Evolutionary conservation across 2,113 vertebrate species (phyloP), one percentile per base, ranked within the genome.

Genomic region (Cervus canadensis): DNA sequence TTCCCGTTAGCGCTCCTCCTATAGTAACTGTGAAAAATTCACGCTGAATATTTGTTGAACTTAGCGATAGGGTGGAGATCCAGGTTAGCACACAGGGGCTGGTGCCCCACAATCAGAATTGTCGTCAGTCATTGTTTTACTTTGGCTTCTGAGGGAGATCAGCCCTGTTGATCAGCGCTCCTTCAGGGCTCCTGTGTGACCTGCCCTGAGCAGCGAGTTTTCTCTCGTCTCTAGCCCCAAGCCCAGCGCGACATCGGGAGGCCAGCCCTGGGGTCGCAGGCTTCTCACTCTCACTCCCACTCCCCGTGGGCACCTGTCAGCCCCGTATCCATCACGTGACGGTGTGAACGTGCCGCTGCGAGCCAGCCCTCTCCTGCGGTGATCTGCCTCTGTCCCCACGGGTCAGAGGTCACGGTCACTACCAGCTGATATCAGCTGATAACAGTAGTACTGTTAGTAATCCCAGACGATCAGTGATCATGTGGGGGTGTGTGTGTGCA

Each of bases 11-110:
- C 92, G 62, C 83, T 98, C 92, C 89, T 88, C 74, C 94, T 96
- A 17, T 88, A 74, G 94, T 98, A 98, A 98, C 98, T 98, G 96
- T 94, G 97, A 97, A 97, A 94, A 98, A 97, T 97, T 96, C 95
- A 88, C 79, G 96, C 74, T 97, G 97, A 98, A 93, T 98, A 98
- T 98, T 98, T 98, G 93, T 90, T 98, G 79, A 98, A 95, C 67
- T 97, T 95, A 94, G 71, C 62, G n/a, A 43, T 93, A 78, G 79
- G 79, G 85, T 97, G 89, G 54, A 98, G 92, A 83, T 91, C 97
- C 98, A 98, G 98, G 97, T 98, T 96, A 95, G 62, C 91, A 85
- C 94, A 90, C 33, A 50, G 91, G 95, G 87, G 96, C 97, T 40
- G 64, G 91, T 96, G 92, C 91, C 89, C 87, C 57, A 45, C 81